Evolutionary conservation across 2,888 invertebrate genomes (phyloP).

Genomic region (Cantharis rufa): DNA sequence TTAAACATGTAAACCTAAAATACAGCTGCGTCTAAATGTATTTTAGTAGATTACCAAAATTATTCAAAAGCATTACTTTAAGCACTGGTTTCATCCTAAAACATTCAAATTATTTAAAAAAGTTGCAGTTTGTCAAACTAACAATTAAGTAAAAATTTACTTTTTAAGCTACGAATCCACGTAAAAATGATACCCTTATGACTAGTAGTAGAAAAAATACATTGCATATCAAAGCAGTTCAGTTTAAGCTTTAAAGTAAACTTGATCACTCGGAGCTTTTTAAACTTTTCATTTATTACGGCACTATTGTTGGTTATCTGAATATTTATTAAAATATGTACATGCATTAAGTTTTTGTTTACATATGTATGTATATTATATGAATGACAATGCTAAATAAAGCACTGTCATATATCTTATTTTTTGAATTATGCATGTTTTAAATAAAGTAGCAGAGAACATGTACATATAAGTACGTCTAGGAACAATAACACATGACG

Average conservation of each 20-base stretch:
- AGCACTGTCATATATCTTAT: background rate
- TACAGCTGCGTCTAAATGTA: no score
- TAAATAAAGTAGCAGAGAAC: background rate
- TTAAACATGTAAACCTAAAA: no score
- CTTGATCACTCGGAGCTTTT: background rate
- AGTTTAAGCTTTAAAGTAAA: background rate
- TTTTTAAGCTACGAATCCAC: no score
- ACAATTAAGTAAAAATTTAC: no score
- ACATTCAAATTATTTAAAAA: no score
- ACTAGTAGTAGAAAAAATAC: no score
- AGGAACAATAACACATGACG: constrained; percentile 29
- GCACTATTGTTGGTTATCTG: background rate
- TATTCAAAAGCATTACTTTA: no score
- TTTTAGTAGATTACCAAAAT: no score
- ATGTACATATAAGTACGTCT: constrained; percentile 27
- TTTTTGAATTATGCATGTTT: background rate
- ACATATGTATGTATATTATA: background rate
- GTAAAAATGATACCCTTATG: no score
- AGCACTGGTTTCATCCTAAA: no score
- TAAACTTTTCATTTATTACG: background rate
- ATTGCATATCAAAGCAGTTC: background rate
- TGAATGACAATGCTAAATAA: background rate
- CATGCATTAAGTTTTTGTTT: background rate
- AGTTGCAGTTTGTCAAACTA: no score
- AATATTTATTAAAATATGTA: background rate